Base-by-base conservation (phyloP, 1,140 invertebrate species). In the Epicauta chinensis region DNA sequence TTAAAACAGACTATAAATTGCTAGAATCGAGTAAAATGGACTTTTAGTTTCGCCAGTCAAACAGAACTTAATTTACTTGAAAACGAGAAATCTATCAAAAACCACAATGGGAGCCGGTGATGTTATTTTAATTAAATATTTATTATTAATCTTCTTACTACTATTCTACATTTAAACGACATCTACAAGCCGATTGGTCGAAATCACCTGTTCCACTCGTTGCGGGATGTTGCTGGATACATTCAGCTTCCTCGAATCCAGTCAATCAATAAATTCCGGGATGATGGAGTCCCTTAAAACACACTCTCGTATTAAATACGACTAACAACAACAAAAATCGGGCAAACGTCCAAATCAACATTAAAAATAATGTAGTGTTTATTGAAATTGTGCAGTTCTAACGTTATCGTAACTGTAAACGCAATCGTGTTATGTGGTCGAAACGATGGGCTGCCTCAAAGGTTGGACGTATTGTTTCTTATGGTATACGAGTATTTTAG, bases 81-180 rank as follows among this genome's bases (percentile, higher is more conserved):
- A n/a, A n/a, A n/a, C n/a, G 1, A 23, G 23, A 23, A 23, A 23
- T 23, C 7, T 1, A 2, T 1, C 4, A 2, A 23, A 23, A 23
- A 23, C 65, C 0, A 83, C 73, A 0, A 79, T 80, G 31, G 75
- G 81, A 0, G 78, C 80, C 67, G 87, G 88, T 0, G 87, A 75
- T 85, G 31, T 43, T 16, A n/a, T 43, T 29, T 29, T 43, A 30
- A 23, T 43, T 13, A 43, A 43, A 29, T 43, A 43, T 14, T 16
- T 43, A 30, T 7, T 43, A 2, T 29, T 43, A 11, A 43, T 43
- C 4, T 4, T 23, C 4, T 23, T 43, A 9, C 13, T 43, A 7
- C 9, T 43, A 14, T 35, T 47, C 23, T n/a, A 2, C 14, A 23
- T 38, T 35, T 35, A 47, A 37, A 29, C 29, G 45, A 37, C n/a